These are phyloP conservation scores for Lomographa bimaculata DNA, from an alignment of 2,888 invertebrate genomes.

Conservation along the genomic window DNA sequence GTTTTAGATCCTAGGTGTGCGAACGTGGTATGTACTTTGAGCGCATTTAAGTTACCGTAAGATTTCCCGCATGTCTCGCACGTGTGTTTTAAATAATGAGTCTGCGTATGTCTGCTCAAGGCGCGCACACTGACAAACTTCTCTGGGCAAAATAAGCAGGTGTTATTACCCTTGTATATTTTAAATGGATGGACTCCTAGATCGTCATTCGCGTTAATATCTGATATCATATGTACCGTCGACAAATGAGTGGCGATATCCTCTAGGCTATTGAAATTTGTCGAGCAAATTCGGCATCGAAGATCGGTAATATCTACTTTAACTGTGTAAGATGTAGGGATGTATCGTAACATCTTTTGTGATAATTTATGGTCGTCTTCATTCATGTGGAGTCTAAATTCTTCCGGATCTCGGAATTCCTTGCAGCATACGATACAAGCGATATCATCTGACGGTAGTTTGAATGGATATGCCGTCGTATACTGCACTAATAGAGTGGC, in stretches of 20 bases:
- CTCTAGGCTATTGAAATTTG: conserved; percentile 29
- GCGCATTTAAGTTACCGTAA: conserved; percentile 35
- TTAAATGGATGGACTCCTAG: conserved; percentile 41
- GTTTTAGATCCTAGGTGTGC: conserved; percentile 26
- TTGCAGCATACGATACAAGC: conserved; percentile 37
- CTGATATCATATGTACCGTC: conserved; percentile 20
- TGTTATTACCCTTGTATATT: conserved; percentile 30
- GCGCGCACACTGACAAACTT: conserved; percentile 39
- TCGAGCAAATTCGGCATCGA: conserved; percentile 39
- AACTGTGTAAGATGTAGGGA: conserved; percentile 23
- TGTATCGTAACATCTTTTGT: conserved; percentile 12
- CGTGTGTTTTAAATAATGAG: conserved; percentile 43
- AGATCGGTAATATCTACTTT: conserved; percentile 46
- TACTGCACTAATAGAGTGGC: conserved; percentile 45
- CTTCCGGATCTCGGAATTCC: conserved; percentile 38
- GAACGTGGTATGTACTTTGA: conserved; percentile 36
- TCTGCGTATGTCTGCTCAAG: conserved; percentile 46
- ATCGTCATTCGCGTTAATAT: conserved; percentile 15
- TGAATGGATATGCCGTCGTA: conserved; percentile 52
- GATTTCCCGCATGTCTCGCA: conserved; percentile 49
- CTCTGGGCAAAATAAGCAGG: conserved; percentile 39
- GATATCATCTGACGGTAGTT: conserved; percentile 34
- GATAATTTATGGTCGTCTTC: conserved; percentile 26
- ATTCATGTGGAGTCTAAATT: conserved; percentile 45
- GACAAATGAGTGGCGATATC: conserved; percentile 37